Evolutionary conservation across 2,888 invertebrate species (phyloP).

Genomic region (Sarcophaga caerulescens): DNA sequence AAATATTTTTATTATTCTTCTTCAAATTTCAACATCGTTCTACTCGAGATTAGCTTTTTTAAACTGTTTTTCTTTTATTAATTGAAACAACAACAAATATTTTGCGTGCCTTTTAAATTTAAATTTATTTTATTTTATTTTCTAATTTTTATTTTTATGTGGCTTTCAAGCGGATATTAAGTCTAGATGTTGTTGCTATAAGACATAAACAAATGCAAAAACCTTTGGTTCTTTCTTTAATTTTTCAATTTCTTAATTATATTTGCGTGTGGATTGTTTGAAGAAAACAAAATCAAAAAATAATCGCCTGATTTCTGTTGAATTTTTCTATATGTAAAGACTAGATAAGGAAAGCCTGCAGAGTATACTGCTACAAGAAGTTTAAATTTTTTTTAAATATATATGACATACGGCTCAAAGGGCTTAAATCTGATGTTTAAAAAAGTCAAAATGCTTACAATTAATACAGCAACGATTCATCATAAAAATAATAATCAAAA

Average conservation of each 20-base stretch:
- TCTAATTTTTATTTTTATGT: constrained; percentile 12
- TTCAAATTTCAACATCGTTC: not conserved
- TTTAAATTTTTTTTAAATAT: not conserved
- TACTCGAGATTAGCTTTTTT: constrained; percentile 2
- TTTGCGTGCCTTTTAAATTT: constrained; percentile 50
- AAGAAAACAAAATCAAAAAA: constrained; percentile 12
- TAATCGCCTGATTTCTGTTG: not conserved
- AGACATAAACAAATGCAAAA: no score
- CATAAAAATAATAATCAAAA: no score
- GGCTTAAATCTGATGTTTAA: no score
- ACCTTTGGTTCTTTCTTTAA: constrained; percentile 15
- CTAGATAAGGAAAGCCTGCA: no score
- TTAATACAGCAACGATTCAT: no score
- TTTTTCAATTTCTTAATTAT: constrained; percentile 74
- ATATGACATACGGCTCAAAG: no score
- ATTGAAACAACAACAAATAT: not conserved
- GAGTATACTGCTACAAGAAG: not conserved
- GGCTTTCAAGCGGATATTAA: constrained; percentile 37
- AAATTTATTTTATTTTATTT: constrained; percentile 24
- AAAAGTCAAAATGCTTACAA: no score
- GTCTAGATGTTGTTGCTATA: constrained; percentile 28
- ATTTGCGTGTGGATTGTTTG: constrained; percentile 75
- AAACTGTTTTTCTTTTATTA: constrained; percentile 3
- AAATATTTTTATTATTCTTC: not conserved
- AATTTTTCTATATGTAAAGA: not conserved